Conservation (phyloP, 2,797 vertebrate genomes). For the Anniella stebbinsi region DNA sequence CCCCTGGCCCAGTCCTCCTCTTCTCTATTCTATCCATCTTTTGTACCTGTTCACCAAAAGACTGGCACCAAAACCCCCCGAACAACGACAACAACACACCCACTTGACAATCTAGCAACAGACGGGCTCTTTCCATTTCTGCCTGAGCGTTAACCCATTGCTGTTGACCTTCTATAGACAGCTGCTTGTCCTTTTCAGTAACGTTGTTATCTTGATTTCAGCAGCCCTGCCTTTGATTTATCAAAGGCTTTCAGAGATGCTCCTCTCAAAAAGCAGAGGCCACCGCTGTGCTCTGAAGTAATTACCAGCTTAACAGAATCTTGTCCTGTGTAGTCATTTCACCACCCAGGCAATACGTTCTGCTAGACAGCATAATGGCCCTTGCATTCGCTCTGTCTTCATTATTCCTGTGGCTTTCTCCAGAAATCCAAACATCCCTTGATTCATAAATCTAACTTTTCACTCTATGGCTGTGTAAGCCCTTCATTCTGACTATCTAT, state of each 20-base stretch:
- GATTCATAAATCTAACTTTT: constrained; percentile 31
- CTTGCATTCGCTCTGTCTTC: constrained; percentile 10
- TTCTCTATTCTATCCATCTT: background rate
- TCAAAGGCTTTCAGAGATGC: background rate
- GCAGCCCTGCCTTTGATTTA: background rate
- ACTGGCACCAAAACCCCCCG: background rate
- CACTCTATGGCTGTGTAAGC: background rate
- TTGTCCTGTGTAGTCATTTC: constrained; percentile 32
- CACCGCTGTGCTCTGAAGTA: background rate
- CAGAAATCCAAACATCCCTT: constrained; percentile 15
- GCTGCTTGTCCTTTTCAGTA: background rate
- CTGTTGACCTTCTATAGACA: constrained; percentile 34
- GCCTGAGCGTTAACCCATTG: background rate
- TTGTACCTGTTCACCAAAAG: background rate
- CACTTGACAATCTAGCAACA: constrained; percentile 13
- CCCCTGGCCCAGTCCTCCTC: too few relatives aligned
- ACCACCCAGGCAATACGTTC: background rate
- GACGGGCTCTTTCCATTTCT: background rate
- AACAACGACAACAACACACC: too few relatives aligned
- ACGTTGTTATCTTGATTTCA: rapidly evolving
- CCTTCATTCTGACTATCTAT: background rate
- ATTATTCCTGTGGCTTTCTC: constrained; percentile 24
- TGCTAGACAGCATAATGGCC: constrained; percentile 14
- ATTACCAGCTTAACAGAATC: constrained; percentile 19
- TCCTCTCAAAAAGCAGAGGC: constrained; percentile 29